A percentile compares a stretch with the other conserved stretches of the same genome.
These are phyloP conservation scores for Grantiella picta DNA, from an alignment of 2,113 vertebrate genomes.

Conservation along the genomic window DNA sequence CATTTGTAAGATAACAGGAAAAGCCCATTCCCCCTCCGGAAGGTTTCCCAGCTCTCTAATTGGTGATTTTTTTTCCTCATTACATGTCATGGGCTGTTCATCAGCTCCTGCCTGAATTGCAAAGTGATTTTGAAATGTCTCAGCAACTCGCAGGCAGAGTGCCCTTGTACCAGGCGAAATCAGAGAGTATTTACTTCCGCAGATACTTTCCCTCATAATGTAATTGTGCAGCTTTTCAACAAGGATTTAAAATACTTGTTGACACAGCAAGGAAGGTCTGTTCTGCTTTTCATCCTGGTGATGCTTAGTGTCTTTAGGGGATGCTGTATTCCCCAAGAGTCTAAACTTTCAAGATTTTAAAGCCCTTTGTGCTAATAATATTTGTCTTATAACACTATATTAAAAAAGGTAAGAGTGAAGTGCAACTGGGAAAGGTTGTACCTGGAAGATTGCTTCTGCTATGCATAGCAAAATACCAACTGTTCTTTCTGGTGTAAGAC, in stretches of 20 bases:
- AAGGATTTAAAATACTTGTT: not conserved
- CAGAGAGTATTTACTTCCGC: not conserved
- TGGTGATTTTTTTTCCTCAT: not conserved
- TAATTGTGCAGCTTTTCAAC: not conserved
- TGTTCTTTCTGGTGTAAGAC: not conserved
- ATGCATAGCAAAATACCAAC: not conserved
- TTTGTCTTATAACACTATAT: not conserved
- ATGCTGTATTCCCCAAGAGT: not conserved
- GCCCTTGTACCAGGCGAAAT: not conserved
- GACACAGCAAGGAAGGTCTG: not conserved
- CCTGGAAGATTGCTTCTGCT: not conserved
- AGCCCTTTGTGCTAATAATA: not conserved
- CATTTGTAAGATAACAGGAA: not conserved
- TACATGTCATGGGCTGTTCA: not conserved
- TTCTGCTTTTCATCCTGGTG: not conserved
- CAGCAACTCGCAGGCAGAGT: accelerated
- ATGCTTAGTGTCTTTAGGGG: not conserved
- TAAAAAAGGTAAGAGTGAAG: not conserved
- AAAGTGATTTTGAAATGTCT: not conserved
- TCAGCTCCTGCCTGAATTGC: not conserved
- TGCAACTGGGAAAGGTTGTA: not conserved
- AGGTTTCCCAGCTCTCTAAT: not conserved
- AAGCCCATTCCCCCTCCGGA: not conserved
- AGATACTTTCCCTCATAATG: not conserved
- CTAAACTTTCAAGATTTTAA: not conserved